phyloP scores from a whole-genome alignment of 2,797 vertebrate species.

The Coregonus suidteri region DNA sequence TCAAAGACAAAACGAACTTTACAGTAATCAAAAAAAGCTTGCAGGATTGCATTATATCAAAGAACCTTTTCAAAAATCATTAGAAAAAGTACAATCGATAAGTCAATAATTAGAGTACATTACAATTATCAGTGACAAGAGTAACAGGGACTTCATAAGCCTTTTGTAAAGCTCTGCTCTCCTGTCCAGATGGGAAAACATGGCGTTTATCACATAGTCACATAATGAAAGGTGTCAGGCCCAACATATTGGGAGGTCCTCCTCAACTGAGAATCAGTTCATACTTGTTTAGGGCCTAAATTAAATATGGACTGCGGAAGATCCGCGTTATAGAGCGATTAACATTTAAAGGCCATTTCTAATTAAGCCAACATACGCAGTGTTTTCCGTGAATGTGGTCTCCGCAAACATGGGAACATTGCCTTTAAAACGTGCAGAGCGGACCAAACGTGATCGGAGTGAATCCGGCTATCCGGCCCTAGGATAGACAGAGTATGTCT shows the following conservation, averaged over 20 bases:
- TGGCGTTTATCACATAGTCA: background rate
- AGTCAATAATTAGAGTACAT: conserved; percentile 67
- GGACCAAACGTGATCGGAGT: no score
- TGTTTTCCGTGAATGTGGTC: no score
- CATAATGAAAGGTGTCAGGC: background rate
- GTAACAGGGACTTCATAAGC: conserved; percentile 56
- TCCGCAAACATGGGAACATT: no score
- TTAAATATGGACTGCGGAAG: no score
- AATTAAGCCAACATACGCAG: no score
- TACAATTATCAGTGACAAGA: conserved; percentile 55
- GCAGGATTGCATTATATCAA: conserved; percentile 33
- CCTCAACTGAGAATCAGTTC: background rate
- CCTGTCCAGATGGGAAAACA: conserved; percentile 41
- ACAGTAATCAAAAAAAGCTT: conserved; percentile 55
- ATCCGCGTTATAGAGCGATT: no score
- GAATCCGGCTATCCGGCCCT: no score
- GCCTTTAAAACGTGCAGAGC: no score
- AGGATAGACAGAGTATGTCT: no score
- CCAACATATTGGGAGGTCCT: background rate
- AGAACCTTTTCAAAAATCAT: background rate
- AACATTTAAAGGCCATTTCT: no score
- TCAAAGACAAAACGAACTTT: conserved; percentile 42
- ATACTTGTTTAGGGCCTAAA: background rate
- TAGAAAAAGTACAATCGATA: conserved; percentile 55
- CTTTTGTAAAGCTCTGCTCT: conserved; percentile 54